Evolutionary conservation across 2,797 vertebrate genomes (phyloP), one percentile per base, ranked within the genome.

Genomic region (Rousettus madagascariensis): DNA sequence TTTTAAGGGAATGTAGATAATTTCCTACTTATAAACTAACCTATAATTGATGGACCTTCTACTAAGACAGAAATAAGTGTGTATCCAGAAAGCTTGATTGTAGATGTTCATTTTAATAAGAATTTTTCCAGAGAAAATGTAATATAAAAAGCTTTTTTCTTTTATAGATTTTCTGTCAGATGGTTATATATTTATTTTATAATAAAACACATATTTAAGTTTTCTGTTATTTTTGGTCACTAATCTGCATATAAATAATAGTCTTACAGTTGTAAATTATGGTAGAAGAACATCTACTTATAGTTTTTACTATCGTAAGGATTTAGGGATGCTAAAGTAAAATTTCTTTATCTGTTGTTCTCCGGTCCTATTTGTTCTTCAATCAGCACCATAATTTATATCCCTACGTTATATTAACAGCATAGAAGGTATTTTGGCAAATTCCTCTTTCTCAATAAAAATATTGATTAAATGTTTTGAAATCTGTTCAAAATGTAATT

Each of bases 381-480:
- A 85, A 0, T 46, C 13, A 79, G 2, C 61, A 41, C 82, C 13
- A 30, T 65, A 66, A 79, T 94, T 91, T 89, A 65, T 91, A 49
- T 57, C 10, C 8, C 16, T 91, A 57, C 33, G 43, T 95, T 74
- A 74, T 33, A 85, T 74, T 92, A 75, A 49, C n/a, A 86, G 1
- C 51, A 17, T 66, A 71, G 33, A 78, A 84, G 6, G 10, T 68
- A 93, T 72, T 9, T 77, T 36, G 6, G 12, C 8, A 90, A 78
- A 68, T 87, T 87, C 26, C 95, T 94, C 55, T 94, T 68, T 82
- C 46, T 93, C 33, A 93, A 15, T 90, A 86, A 94, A 96, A 95
- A 75, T 86, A 6, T 82, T 77, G 20, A 38, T 84, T 91, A 63
- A 68, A 49, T 80, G 49, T 63, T 85, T 82, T 92, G 24, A 91